Evolutionary conservation across 2,797 vertebrate genomes (phyloP), one percentile per base, ranked within the genome.

Genomic region (Oceanodroma leucorhoa): DNA sequence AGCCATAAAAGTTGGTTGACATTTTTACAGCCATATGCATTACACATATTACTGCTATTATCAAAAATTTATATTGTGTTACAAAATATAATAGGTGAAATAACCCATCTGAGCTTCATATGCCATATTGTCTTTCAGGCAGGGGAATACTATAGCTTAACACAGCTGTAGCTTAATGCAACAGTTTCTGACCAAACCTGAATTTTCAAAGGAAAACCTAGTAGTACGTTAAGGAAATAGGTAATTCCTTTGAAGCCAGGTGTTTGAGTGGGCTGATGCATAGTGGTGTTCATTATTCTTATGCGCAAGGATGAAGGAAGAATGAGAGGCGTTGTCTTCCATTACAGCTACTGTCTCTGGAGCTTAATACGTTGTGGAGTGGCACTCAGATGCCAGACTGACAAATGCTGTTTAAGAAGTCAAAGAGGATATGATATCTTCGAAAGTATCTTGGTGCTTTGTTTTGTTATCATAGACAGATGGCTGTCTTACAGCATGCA

Each of bases 1-100:
- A 97, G 91, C 96, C 84, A 93, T 97, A 97, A 98, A 98, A 97
- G 98, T 98, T 90, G 41, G 98, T 97, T 95, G 76, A 81, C 57
- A 23, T 87, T 58, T 92, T 87, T 80, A 40, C 36, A 61, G 45
- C 38, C 62, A 7, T 89, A 50, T 76, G 53, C 43, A n/a, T 94
- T 89, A 85, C 65, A 65, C 14, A 8, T 93, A 83, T 89, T 93
- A 75, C 75, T 69, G 45, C 27, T 2, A 5, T 84, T 94, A 85
- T 87, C 3, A 94, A 77, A 91, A 84, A 79, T 32, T 76, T 62
- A 72, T 82, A 54, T 60, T 84, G 41, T 79, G 36, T 78, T 95
- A 64, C 34, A 70, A 80, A 88, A 48, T 45, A 57, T 58, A 78
- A 64, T 29, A 80, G 24, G 29, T 73, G 71, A 84, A 96, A 55